These are phyloP conservation scores for Eidolon helvum DNA, from an alignment of 2,113 vertebrate genomes.

Conservation along the genomic window DNA sequence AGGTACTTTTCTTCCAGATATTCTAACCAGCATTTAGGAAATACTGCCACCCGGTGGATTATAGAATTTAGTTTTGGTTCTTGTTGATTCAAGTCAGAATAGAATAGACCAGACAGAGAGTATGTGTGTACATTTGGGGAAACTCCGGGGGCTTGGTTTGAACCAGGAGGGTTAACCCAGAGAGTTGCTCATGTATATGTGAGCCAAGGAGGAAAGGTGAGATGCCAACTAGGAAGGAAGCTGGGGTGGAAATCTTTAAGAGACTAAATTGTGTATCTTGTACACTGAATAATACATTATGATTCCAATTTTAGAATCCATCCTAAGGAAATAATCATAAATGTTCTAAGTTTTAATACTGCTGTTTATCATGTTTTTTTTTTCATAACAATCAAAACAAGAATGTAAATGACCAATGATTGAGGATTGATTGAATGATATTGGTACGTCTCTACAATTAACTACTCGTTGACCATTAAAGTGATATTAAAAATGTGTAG, in stretches of 20 bases:
- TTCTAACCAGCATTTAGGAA: constrained; percentile 26
- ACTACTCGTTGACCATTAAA: background rate
- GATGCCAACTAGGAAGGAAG: background rate
- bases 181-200: background rate
- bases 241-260: background rate
- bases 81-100: background rate
- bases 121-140: background rate
- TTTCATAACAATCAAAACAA: background rate
- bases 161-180: background rate
- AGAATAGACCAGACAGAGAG: background rate
- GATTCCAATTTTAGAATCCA: background rate
- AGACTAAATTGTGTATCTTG: background rate
- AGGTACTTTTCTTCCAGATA: background rate
- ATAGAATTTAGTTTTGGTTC: background rate
- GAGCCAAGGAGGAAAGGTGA: background rate
- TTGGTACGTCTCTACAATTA: background rate
- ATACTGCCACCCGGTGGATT: constrained; percentile 65
- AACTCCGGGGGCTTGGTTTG: background rate
- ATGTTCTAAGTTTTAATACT: background rate
- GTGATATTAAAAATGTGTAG: background rate
- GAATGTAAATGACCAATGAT: background rate
- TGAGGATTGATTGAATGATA: background rate
- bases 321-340: background rate
- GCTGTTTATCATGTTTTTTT: background rate
- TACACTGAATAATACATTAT: background rate